Evolutionary conservation across 2,113 vertebrate species (phyloP).

Genomic region (Odontophorus gujanensis): DNA sequence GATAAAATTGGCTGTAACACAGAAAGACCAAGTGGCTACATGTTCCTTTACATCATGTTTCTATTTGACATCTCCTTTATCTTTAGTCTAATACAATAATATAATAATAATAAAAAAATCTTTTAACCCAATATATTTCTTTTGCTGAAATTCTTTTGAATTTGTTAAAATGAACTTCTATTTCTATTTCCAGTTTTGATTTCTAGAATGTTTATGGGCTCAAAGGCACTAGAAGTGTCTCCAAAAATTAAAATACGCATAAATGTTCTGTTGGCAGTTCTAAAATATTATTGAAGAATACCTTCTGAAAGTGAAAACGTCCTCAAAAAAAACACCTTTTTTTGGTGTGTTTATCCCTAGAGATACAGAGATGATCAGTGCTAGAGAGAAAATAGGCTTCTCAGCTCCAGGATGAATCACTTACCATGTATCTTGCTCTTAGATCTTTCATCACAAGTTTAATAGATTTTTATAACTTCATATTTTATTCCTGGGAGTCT

Average conservation of each 20-base stretch:
- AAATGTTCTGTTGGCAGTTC: neutral
- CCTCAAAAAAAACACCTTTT: neutral
- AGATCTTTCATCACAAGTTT: neutral
- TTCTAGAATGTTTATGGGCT: neutral
- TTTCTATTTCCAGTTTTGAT: conserved; percentile 4
- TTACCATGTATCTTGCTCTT: neutral
- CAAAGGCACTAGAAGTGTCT: neutral
- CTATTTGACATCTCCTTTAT: neutral
- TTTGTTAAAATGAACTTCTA: conserved; percentile 1
- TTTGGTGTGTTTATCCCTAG: neutral
- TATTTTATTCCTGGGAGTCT: neutral
- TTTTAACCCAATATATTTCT: neutral
- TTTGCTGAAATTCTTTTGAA: neutral
- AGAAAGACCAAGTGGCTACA: neutral
- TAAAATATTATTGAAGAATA: neutral
- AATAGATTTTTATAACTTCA: conserved; percentile 7
- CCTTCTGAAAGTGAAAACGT: neutral
- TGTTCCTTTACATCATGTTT: neutral
- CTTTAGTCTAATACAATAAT: neutral
- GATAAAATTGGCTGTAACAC: neutral
- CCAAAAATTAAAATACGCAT: neutral
- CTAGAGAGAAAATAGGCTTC: neutral
- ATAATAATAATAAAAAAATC: neutral
- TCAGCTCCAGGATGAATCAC: conserved; percentile 39
- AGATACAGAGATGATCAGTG: conserved; percentile 1